Conservation (phyloP, 2,888 invertebrate genomes). For the Sesia apiformis region DNA sequence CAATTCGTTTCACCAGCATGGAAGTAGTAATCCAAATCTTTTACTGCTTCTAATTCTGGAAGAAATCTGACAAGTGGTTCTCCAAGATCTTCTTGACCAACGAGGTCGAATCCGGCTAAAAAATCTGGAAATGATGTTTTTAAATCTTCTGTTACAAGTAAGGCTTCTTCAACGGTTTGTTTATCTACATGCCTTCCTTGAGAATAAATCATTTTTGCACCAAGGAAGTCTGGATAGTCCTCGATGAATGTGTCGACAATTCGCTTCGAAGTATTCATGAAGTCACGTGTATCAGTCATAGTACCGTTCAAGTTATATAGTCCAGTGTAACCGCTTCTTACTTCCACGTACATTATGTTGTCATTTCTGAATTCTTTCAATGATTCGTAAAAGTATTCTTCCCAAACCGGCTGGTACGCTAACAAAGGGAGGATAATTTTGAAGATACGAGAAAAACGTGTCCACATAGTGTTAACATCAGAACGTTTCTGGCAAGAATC, state of each 20-base stretch:
- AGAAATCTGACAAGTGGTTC: constrained; percentile 68
- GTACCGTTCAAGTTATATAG: constrained; percentile 66
- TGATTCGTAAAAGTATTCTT: constrained; percentile 68
- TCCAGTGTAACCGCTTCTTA: constrained; percentile 67
- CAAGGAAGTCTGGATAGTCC: constrained; percentile 73
- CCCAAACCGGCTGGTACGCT: constrained; percentile 69
- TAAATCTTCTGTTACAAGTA: constrained; percentile 21
- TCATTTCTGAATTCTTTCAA: constrained; percentile 72
- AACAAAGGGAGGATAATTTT: constrained; percentile 50
- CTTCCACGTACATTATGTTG: constrained; percentile 75
- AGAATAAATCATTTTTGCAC: constrained; percentile 75
- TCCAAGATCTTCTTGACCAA: constrained; percentile 80
- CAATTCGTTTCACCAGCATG: constrained; percentile 83
- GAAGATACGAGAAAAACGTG: constrained; percentile 58
- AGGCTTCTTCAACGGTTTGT: constrained; percentile 35
- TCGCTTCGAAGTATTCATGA: not conserved
- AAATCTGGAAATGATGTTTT: constrained; percentile 68
- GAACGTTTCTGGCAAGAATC: constrained; percentile 32
- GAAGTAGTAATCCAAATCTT: constrained; percentile 74
- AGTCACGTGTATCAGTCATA: not conserved
- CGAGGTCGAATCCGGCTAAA: constrained; percentile 80
- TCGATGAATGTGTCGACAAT: constrained; percentile 39
- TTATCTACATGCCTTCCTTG: constrained; percentile 48
- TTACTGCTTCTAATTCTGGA: constrained; percentile 48
- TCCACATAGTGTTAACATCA: constrained; percentile 67